A percentile compares a stretch with the other conserved stretches of the same genome.
Conservation (phyloP, 2,888 invertebrate species). For the Cheilosia impressa region DNA sequence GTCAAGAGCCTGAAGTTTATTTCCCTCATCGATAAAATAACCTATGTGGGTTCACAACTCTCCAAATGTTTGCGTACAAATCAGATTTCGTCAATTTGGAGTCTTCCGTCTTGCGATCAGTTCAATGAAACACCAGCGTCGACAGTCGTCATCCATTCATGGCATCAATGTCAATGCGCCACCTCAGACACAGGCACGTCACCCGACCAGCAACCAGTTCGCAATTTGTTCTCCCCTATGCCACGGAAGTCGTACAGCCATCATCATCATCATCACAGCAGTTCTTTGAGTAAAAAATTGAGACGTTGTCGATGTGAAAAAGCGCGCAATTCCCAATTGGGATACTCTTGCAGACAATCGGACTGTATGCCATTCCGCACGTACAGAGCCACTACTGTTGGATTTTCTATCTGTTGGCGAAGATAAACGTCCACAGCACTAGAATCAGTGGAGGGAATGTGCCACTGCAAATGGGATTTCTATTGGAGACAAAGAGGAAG, state of each 20-base stretch:
- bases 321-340: constrained; percentile 58
- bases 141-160: constrained; percentile 56
- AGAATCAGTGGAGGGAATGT: constrained; percentile 12
- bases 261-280: constrained; percentile 19
- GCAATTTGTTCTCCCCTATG: constrained; percentile 66
- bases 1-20: background rate
- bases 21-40: background rate
- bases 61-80: background rate
- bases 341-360: constrained; percentile 54
- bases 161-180: constrained; percentile 67
- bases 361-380: constrained; percentile 58
- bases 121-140: constrained; percentile 30
- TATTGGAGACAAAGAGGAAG: constrained; percentile 47
- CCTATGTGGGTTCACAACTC: background rate
- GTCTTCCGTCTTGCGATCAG: background rate
- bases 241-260: constrained; percentile 62
- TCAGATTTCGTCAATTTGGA: background rate
- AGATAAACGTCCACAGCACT: constrained; percentile 9
- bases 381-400: constrained; percentile 23
- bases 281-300: constrained; percentile 51
- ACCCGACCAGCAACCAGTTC: constrained; percentile 52
- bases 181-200: constrained; percentile 52
- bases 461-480: constrained; percentile 52
- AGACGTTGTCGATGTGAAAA: constrained; percentile 58
- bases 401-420: background rate